These are phyloP conservation scores for Seira musarum DNA, from an alignment of 2,888 invertebrate species.

Conservation along the genomic window DNA sequence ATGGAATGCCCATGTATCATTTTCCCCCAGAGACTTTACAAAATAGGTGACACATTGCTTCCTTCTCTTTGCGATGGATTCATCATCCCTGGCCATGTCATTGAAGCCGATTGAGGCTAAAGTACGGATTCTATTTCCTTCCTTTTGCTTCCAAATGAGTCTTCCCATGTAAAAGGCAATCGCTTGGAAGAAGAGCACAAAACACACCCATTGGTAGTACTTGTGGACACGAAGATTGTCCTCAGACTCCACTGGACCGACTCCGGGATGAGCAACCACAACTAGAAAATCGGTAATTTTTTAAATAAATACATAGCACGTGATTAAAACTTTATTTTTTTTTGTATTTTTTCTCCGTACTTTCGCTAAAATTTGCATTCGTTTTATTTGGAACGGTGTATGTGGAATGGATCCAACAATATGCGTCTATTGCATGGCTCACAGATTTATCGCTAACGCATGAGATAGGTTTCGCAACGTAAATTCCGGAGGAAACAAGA, in stretches of 20 bases:
- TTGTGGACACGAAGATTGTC: constrained; percentile 68
- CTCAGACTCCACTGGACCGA: constrained; percentile 65
- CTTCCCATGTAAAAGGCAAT: constrained; percentile 72
- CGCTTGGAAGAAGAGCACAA: constrained; percentile 80
- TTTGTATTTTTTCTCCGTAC: constrained; percentile 22
- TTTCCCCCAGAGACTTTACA: constrained; percentile 13
- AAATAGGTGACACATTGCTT: constrained; percentile 55
- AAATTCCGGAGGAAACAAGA: constrained; percentile 41
- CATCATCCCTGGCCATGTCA: constrained; percentile 30
- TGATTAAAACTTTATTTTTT: constrained; percentile 10
- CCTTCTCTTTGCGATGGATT: constrained; percentile 21
- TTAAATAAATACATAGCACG: not conserved
- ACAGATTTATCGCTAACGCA: constrained; percentile 47
- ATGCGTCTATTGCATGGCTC: constrained; percentile 45
- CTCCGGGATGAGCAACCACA: constrained; percentile 69
- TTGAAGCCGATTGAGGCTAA: constrained; percentile 72
- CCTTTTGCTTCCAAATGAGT: constrained; percentile 83
- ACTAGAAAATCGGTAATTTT: constrained; percentile 13
- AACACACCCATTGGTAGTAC: constrained; percentile 74
- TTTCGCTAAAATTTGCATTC: constrained; percentile 21
- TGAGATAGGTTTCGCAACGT: constrained; percentile 37
- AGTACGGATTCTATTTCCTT: constrained; percentile 78
- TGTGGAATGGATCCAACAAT: constrained; percentile 59
- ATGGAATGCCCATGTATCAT: constrained; percentile 50
- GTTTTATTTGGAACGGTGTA: constrained; percentile 47